A percentile compares a stretch with the other conserved stretches of the same genome.
phyloP scores from a whole-genome alignment of 2,797 vertebrate species.

The Thunnus albacares region DNA sequence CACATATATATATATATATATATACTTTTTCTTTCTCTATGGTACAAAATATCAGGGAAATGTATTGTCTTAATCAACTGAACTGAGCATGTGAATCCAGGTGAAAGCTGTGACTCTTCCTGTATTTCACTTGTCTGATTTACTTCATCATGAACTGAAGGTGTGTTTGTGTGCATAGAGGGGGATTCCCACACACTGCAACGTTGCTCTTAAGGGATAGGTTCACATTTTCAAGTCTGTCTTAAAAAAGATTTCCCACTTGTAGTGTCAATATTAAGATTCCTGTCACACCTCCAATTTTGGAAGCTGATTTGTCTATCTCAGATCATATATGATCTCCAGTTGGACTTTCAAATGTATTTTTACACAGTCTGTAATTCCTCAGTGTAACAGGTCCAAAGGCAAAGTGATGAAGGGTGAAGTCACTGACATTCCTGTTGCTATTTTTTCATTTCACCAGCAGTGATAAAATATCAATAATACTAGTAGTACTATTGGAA shows the following conservation, averaged over 20 bases:
- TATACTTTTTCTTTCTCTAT: neutral
- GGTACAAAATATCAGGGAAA: neutral
- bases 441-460: neutral
- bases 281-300: too few species aligned
- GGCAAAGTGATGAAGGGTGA: conserved; percentile 12
- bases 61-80: neutral
- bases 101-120: neutral
- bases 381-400: conserved; percentile 22
- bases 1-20: too few species aligned
- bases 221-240: too few species aligned
- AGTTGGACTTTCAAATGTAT: neutral
- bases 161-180: neutral
- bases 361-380: conserved; percentile 5
- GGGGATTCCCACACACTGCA: conserved; percentile 1
- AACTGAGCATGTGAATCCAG: conserved; percentile 4
- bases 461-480: neutral
- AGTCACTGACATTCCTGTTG: neutral
- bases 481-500: neutral
- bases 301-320: too few species aligned
- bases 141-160: neutral
- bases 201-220: neutral
- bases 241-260: too few species aligned
- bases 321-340: neutral
- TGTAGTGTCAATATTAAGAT: too few species aligned
- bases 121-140: neutral